Percentiles rank a stretch among this genome's conserved stretches.
Conservation (phyloP, 2,113 vertebrate species). For the Mixornis gularis region DNA sequence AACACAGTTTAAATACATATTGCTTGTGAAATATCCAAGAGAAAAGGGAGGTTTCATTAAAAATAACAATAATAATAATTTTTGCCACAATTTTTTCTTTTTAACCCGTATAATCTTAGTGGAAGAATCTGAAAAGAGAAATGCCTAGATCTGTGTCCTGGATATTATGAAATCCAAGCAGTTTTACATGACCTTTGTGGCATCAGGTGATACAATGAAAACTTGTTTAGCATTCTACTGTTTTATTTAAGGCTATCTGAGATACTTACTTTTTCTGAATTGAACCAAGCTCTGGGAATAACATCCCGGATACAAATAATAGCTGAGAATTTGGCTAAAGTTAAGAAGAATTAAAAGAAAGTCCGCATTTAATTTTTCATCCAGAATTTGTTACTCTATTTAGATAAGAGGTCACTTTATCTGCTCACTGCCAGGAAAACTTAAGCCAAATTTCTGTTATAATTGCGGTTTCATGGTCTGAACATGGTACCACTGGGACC, state of each 20-base stretch:
- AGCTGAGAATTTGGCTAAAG: not conserved
- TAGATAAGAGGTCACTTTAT: not conserved
- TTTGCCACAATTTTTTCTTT: not conserved
- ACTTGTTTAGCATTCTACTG: not conserved
- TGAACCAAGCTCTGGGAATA: not conserved
- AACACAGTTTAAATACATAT: not conserved
- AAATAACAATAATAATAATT: not conserved
- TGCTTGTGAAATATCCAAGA: not conserved
- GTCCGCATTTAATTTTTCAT: not conserved
- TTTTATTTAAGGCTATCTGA: not conserved
- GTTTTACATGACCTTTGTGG: not conserved
- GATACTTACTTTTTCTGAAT: not conserved
- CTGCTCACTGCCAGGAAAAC: not conserved
- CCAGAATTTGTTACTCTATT: not conserved
- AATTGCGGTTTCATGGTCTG: not conserved
- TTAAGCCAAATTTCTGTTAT: not conserved
- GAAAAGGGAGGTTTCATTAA: not conserved
- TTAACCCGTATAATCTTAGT: not conserved
- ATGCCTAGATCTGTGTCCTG: not conserved
- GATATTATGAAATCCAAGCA: not conserved
- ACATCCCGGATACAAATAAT: not conserved
- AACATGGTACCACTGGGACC: not conserved
- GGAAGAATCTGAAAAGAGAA: not conserved
- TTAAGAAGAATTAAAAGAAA: not conserved
- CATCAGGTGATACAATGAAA: not conserved